A percentile compares a stretch with the other conserved stretches of the same genome.
Evolutionary conservation across 2,888 invertebrate species (phyloP).

Genomic region (Diarsia dahlii): DNA sequence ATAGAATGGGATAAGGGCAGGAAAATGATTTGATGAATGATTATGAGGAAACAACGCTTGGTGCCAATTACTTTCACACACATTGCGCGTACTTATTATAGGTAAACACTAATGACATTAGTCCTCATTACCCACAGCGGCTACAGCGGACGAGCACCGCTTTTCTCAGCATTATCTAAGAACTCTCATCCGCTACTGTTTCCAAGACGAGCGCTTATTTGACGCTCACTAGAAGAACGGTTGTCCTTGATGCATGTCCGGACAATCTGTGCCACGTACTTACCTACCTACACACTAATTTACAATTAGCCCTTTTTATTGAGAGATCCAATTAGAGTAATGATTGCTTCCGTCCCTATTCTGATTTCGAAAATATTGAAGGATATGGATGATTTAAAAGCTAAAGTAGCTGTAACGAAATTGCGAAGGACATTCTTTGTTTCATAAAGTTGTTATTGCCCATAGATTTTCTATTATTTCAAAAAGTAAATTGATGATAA

Average conservation of each 20-base stretch:
- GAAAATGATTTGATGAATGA: no score
- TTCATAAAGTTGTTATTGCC: neutral
- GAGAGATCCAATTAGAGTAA: neutral
- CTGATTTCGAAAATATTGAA: neutral
- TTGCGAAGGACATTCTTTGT: neutral
- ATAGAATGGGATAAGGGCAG: no score
- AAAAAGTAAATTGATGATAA: neutral
- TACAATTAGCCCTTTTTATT: conserved; percentile 4
- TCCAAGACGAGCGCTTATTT: conserved; percentile 20
- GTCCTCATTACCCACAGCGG: neutral
- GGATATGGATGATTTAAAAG: neutral
- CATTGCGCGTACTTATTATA: neutral
- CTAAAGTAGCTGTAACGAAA: neutral
- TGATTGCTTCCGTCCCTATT: neutral
- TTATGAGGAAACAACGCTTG: neutral
- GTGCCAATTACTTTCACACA: neutral
- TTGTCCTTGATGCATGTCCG: conserved; percentile 17
- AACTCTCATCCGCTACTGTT: conserved; percentile 27
- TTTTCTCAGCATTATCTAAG: conserved; percentile 32
- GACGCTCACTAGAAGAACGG: conserved; percentile 11
- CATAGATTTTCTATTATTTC: neutral
- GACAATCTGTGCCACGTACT: neutral
- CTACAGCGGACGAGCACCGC: neutral
- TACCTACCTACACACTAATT: conserved; percentile 31
- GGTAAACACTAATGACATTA: neutral